Base-by-base conservation (phyloP, 2,113 vertebrate species). In the Myanophis thanlyinensis region DNA sequence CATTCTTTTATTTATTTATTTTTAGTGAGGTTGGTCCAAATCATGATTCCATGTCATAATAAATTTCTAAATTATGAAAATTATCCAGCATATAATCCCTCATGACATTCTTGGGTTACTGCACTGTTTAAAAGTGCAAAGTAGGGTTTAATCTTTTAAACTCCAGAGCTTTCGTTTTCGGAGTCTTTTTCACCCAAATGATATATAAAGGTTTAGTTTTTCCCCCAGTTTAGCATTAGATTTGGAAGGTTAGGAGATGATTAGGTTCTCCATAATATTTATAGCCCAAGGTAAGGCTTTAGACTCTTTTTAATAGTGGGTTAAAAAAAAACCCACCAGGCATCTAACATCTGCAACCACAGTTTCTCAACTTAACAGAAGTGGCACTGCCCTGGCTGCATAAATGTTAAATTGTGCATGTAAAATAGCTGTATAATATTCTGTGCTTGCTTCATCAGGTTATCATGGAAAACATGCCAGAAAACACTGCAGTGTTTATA, bases 321-420 rank as follows among this genome's bases (percentile, higher is more conserved):
- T 95, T 27, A n/a, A 96, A 97, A 91, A 80, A 44, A 27, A 10
- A 8, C 25, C n/a, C n/a, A n/a, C n/a, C n/a, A 97, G 20, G 88
- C 91, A 94, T 91, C 94, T 95, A 97, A 96, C 93, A 95, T 92
- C 89, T 94, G 95, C 91, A 93, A 89, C 95, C 94, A 40, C 12
- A 90, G 80, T 95, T 97, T 95, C 93, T 27, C 91, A 96, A 94
- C 94, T 96, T 96, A 96, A 95, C 94, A 96, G 95, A 96, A 96
- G 95, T 95, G 93, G 96, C 96, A 93, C 93, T 97, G 95, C 95
- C 95, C 96, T 97, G 95, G 96, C 96, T 94, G 95, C 95, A 95
- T 97, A 97, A 98, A 97, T 98, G 98, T 97, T 98, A 97, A 98
- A 98, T 97, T 97, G 97, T 97, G 97, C 97, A 95, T 98, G 97